Evolutionary conservation across 2,888 invertebrate species (phyloP), one percentile per base, ranked within the genome.

Genomic region (Pachliopta kotzebuea): DNA sequence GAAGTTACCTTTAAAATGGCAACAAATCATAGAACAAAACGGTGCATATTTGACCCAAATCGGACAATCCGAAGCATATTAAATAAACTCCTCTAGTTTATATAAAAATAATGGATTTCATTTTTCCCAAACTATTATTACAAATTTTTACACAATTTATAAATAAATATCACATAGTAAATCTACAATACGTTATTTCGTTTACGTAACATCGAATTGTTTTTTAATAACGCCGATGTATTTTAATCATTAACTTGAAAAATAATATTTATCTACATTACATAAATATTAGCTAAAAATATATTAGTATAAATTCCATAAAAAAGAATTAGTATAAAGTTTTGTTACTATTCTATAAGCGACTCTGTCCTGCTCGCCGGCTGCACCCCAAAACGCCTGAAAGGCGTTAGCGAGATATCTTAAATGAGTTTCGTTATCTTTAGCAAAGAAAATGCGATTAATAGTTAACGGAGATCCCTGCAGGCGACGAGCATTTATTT

Each of bases 351-450:
- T 74, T 84, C 83, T 67, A 79, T 66, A 23, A 66, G 57, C 63
- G 68, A 65, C 71, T 21, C 67, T 81, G 79, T 81, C 71, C 79
- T 66, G 63, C 76, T 70, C 67, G 74, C 76, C 70, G 74, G 75
- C 75, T 85, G 86, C 87, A 88, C 88, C 89, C 90, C 80, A 85
- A 90, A 90, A 85, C 79, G 84, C 78, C 83, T 86, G 85, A 87
- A 85, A 86, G 83, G 85, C 86, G 84, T 86, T 85, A 75, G 80
- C 83, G 76, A 86, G 89, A 88, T 90, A 90, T 90, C 90, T 86
- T 88, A 87, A 91, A 90, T 88, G 90, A 89, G 90, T 90, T 90
- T 90, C 88, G 88, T 90, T 91, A 90, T 90, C 90, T 90, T 75
- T 71, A 75, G 81, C 81, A 79, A 87, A 87, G 88, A 88, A 89